These are phyloP conservation scores for Parasteatoda lunata DNA, from an alignment of 2,888 invertebrate species.

Conservation along the genomic window DNA sequence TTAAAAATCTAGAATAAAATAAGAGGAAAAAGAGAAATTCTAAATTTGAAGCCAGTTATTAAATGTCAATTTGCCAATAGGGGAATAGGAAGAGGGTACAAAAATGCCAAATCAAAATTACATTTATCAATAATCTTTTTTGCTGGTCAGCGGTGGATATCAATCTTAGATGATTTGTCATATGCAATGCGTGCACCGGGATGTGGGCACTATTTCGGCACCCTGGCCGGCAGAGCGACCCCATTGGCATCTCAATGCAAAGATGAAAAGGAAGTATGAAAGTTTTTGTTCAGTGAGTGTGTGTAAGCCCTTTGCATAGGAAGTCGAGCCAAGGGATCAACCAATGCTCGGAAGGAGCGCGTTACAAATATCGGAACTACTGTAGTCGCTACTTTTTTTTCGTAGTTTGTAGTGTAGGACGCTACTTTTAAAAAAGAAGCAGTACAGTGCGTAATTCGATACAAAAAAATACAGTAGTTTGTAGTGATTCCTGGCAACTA, in stretches of 20 bases:
- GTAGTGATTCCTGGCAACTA: too few relatives aligned
- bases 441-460: too few relatives aligned
- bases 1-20: too few relatives aligned
- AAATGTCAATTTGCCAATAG: too few relatives aligned
- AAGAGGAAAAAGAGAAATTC: too few relatives aligned
- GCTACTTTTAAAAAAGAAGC: too few relatives aligned
- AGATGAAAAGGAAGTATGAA: constrained; percentile 66
- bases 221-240: constrained; percentile 20
- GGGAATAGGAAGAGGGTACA: background rate
- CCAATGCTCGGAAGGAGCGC: constrained; percentile 24
- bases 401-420: too few relatives aligned
- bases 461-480: too few relatives aligned
- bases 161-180: constrained; percentile 68
- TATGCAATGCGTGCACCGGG: constrained; percentile 46
- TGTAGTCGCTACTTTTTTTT: too few relatives aligned
- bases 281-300: constrained; percentile 59
- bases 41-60: too few relatives aligned
- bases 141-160: constrained; percentile 60
- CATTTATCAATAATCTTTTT: constrained; percentile 60
- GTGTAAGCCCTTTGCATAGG: constrained; percentile 41
- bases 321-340: constrained; percentile 39
- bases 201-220: constrained; percentile 22
- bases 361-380: too few relatives aligned
- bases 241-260: constrained; percentile 51
- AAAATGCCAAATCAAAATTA: constrained; percentile 32